Conservation (phyloP, 2,888 invertebrate species). For the Cremastobaeus sp. region DNA sequence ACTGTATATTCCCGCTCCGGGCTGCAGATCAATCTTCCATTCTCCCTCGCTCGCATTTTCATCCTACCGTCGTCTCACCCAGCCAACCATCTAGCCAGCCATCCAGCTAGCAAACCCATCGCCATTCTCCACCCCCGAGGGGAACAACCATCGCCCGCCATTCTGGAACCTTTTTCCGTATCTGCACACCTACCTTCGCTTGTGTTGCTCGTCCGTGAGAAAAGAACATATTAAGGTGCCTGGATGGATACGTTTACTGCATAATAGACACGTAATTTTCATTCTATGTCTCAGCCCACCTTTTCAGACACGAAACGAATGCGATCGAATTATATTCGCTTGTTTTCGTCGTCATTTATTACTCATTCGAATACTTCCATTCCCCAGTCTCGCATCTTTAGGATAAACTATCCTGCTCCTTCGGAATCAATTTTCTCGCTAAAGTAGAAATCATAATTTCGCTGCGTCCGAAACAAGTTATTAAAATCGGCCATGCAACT, state of each 20-base stretch:
- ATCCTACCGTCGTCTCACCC: constrained; percentile 61
- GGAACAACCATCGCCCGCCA: constrained; percentile 63
- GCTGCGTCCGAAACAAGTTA: too few relatives aligned
- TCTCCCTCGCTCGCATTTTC: constrained; percentile 64
- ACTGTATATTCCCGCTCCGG: constrained; percentile 61
- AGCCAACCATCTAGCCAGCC: constrained; percentile 57
- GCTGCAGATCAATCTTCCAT: constrained; percentile 68
- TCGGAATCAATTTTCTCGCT: too few relatives aligned
- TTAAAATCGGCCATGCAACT: too few relatives aligned
- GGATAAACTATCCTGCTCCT: constrained; percentile 18
- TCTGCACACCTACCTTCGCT: constrained; percentile 62
- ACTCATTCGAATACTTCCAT: constrained; percentile 49
- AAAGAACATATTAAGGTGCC: constrained; percentile 53
- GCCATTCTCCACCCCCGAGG: constrained; percentile 68
- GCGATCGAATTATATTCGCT: constrained; percentile 48
- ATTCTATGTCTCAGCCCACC: constrained; percentile 40
- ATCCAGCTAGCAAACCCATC: constrained; percentile 61
- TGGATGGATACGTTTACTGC: constrained; percentile 58
- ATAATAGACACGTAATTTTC: constrained; percentile 58
- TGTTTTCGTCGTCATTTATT: constrained; percentile 53
- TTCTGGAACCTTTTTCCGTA: constrained; percentile 62
- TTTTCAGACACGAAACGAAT: constrained; percentile 42
- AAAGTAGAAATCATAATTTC: background rate
- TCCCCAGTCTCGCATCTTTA: constrained; percentile 18
- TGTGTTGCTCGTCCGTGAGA: constrained; percentile 52